phyloP scores from a whole-genome alignment of 2,113 vertebrate genomes.

The Probosciger aterrimus region DNA sequence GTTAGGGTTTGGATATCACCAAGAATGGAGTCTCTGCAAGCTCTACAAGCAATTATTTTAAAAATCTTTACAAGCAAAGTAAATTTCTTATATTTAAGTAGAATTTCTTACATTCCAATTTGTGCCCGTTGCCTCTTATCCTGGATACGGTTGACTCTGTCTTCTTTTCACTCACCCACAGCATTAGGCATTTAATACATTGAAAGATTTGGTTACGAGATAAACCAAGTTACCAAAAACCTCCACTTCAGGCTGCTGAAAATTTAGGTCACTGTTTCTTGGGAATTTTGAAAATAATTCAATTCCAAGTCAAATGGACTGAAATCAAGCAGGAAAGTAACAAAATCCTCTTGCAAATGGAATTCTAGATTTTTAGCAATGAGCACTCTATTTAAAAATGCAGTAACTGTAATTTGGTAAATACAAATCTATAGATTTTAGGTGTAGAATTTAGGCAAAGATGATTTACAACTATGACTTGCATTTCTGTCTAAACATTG shows the following conservation, averaged over 20 bases:
- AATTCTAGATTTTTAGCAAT: neutral
- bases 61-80: neutral
- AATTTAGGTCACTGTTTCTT: accelerated
- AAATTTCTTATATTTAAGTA: neutral
- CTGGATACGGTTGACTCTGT: neutral
- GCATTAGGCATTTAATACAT: neutral
- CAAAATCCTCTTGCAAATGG: neutral
- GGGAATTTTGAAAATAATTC: neutral
- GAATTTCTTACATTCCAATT: neutral
- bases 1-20: neutral
- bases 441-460: neutral
- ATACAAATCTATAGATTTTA: neutral
- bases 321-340: neutral
- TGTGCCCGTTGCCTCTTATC: neutral
- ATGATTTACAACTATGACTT: neutral
- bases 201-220: neutral
- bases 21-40: neutral
- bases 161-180: neutral
- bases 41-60: neutral
- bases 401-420: neutral
- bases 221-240: neutral
- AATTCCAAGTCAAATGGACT: neutral
- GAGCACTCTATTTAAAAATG: neutral
- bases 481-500: neutral
- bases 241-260: neutral